These are phyloP conservation scores for Aphyosemion australe DNA, from an alignment of 2,113 vertebrate genomes.

Conservation along the genomic window DNA sequence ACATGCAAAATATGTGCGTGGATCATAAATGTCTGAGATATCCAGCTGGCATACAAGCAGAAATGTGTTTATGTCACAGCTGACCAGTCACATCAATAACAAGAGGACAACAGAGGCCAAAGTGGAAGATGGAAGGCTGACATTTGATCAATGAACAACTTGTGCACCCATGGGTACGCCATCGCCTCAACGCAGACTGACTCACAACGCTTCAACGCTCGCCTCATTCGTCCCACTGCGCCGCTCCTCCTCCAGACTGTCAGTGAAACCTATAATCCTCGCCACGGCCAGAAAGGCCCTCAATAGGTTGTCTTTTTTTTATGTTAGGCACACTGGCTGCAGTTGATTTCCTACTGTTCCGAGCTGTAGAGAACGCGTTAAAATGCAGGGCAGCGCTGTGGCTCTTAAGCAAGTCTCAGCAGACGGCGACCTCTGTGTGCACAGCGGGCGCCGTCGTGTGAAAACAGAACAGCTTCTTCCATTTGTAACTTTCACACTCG, in stretches of 20 bases:
- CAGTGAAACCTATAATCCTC: constrained; percentile 12
- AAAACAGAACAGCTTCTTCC: constrained; percentile 12
- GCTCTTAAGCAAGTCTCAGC: constrained; percentile 13
- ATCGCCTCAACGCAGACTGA: constrained; percentile 52
- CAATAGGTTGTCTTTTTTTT: constrained; percentile 26
- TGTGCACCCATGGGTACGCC: constrained; percentile 35
- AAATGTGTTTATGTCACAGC: constrained; percentile 28
- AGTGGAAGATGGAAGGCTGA: constrained; percentile 44
- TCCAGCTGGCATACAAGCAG: not conserved
- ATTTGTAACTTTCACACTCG: constrained; percentile 7
- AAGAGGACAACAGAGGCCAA: constrained; percentile 34
- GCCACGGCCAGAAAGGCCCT: constrained; percentile 25
- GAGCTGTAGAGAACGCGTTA: constrained; percentile 25
- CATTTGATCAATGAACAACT: constrained; percentile 62
- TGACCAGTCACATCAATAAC: constrained; percentile 40
- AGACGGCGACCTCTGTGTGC: constrained; percentile 2
- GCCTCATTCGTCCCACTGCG: constrained; percentile 10
- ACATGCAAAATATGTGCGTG: no score
- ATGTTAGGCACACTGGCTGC: constrained; percentile 23
- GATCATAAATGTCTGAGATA: constrained; percentile 8
- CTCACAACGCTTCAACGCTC: constrained; percentile 28
- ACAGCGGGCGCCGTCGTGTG: constrained; percentile 7
- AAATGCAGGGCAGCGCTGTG: constrained; percentile 13
- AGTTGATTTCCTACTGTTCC: constrained; percentile 25
- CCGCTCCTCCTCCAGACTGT: constrained; percentile 30